These are phyloP conservation scores for Pseudopipra pipra DNA, from an alignment of 2,113 vertebrate genomes.

Conservation along the genomic window DNA sequence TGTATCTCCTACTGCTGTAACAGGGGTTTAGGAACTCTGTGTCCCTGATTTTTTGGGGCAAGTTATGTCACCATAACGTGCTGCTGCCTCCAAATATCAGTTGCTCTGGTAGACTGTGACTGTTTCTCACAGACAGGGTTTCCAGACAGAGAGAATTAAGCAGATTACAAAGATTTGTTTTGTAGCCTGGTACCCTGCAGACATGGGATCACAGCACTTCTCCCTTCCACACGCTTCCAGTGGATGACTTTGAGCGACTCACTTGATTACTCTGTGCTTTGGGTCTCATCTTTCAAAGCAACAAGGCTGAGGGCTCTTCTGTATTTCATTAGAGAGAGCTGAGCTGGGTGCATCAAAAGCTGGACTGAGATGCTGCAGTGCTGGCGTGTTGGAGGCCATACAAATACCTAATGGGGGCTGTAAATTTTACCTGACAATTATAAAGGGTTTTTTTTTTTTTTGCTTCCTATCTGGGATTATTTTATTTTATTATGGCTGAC, in stretches of 20 bases:
- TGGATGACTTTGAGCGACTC: background rate
- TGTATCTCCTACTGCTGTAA: background rate
- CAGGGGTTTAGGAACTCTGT: background rate
- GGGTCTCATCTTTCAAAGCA: background rate
- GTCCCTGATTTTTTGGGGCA: background rate
- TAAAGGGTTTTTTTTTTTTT: background rate
- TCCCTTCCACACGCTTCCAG: background rate
- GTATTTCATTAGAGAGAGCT: background rate
- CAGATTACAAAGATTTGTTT: background rate
- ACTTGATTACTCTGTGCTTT: background rate
- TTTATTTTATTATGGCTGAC: background rate
- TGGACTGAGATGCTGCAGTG: background rate
- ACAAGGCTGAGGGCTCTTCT: background rate
- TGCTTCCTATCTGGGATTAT: background rate
- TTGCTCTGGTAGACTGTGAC: background rate
- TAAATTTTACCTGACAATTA: background rate
- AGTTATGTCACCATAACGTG: rapidly evolving
- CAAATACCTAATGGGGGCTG: background rate
- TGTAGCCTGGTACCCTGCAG: background rate
- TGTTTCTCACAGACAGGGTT: background rate
- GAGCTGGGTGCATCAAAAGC: background rate
- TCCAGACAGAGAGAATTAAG: background rate
- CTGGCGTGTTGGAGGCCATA: background rate
- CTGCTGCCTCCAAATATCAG: rapidly evolving
- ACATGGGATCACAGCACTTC: background rate